A percentile compares a stretch with the other conserved stretches of the same genome.
phyloP scores from a whole-genome alignment of 1,140 invertebrate genomes.

The Nasonia giraulti region DNA sequence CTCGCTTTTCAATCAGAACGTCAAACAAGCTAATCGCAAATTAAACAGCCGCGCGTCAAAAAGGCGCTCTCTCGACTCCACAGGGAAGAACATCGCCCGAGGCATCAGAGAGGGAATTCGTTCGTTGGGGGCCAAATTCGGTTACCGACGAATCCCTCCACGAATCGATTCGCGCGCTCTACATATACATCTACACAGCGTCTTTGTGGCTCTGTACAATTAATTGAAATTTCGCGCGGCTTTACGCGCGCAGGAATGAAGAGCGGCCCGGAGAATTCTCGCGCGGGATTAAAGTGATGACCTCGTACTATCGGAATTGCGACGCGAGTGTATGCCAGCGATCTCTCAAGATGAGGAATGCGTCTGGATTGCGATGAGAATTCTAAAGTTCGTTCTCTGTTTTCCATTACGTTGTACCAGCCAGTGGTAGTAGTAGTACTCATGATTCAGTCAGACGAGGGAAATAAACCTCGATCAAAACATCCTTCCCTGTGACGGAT shows the following conservation, averaged over 20 bases:
- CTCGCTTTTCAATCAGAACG: background rate
- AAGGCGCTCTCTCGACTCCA: background rate
- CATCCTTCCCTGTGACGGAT: no score
- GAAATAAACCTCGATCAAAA: no score
- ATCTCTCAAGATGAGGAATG: no score
- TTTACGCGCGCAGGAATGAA: background rate
- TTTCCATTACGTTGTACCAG: no score
- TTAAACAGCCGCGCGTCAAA: background rate
- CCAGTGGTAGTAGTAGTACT: no score
- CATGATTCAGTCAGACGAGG: no score
- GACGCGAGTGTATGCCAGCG: no score
- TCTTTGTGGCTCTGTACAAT: constrained; percentile 43
- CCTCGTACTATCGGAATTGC: background rate
- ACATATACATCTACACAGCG: background rate
- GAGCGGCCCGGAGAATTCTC: background rate
- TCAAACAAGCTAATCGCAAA: constrained; percentile 2
- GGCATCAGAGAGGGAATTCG: no score
- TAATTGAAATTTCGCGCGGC: constrained; percentile 64
- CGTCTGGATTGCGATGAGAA: background rate
- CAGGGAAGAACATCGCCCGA: background rate
- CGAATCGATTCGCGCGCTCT: background rate
- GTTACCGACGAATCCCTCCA: background rate
- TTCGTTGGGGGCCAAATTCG: background rate
- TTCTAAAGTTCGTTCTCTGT: no score
- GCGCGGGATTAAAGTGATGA: background rate